These are phyloP conservation scores for Sapajus apella DNA, from an alignment of 2,113 vertebrate species.

Conservation along the genomic window DNA sequence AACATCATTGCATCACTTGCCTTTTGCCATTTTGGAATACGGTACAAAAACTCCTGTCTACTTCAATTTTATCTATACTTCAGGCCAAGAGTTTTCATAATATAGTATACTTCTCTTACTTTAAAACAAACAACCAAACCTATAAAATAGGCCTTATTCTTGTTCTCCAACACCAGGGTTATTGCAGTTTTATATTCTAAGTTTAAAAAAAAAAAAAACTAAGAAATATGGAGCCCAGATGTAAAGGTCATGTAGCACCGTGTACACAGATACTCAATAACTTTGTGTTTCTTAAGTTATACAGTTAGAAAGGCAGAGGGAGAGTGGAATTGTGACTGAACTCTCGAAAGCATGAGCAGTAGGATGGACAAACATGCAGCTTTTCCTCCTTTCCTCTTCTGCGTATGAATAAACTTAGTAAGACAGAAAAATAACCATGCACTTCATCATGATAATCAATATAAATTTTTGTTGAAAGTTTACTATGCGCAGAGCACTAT, in stretches of 20 bases:
- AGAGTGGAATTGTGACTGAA: neutral
- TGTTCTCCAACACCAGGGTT: neutral
- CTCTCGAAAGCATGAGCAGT: neutral
- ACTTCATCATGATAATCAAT: neutral
- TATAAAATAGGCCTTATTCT: neutral
- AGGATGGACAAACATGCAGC: neutral
- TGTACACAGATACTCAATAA: neutral
- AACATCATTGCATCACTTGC: neutral
- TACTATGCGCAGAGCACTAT: neutral
- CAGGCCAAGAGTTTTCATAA: neutral
- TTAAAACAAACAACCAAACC: constrained; percentile 26
- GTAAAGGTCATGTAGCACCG: neutral
- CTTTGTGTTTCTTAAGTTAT: neutral
- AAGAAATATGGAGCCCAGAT: neutral
- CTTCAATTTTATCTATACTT: neutral
- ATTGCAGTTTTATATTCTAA: constrained; percentile 32
- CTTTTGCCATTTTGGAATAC: neutral
- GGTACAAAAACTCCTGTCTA: neutral
- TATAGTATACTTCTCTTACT: neutral
- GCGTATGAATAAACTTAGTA: neutral
- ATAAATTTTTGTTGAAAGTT: neutral
- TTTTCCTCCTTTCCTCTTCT: neutral
- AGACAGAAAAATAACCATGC: neutral
- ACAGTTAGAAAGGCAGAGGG: neutral
- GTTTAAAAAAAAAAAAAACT: neutral